Base-by-base conservation (phyloP, 2,797 vertebrate genomes). In the Helicolenus hilgendorfi region DNA sequence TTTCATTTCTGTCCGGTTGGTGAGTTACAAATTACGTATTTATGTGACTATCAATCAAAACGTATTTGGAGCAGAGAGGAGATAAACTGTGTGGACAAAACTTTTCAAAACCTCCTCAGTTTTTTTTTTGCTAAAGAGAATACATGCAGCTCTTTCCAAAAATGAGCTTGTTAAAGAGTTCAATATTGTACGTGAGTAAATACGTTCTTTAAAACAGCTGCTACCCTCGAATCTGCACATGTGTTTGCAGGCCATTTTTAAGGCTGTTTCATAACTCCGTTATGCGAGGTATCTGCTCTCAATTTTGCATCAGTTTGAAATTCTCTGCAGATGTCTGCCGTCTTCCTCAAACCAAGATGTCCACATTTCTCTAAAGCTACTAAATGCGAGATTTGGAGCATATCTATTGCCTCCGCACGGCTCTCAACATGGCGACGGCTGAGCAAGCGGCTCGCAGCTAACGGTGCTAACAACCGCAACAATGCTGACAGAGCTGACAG, bases 301-400 rank as follows among this genome's bases (percentile, higher is more conserved):
- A 33, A 26, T 31, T 68, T 65, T 81, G 20, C 18, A n/a, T 72
- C 22, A 15, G 20, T 80, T 35, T 65, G 15, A 58, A 81, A 53
- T 74, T 49, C 15, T 53, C 33, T 65, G 45, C 73, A 82, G 76
- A 75, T 89, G 72, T 81, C 24, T 2, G 7, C 60, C 5, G 1
- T 58, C 60, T 8, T 77, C 53, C 45, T 59, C 55, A 33, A 59
- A 69, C 53, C 49, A 79, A 41, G 38, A 41, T 59, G 15, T 26
- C 65, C 56, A 27, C 24, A 64, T 74, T 45, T 27, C 45, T 84
- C 85, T 81, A 45, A 63, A 82, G 56, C 15, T 20, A 20, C 49
- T 55, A 55, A 55, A n/a, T 55, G 45, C 18, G 7, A 49, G 45
- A 49, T 20, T 49, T 3, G 45, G 18, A 55, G 49, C n/a, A 55